Percentiles rank a stretch among this genome's conserved stretches.
Evolutionary conservation across 1,140 invertebrate genomes (phyloP).

Genomic region (Drosophila melanica): DNA sequence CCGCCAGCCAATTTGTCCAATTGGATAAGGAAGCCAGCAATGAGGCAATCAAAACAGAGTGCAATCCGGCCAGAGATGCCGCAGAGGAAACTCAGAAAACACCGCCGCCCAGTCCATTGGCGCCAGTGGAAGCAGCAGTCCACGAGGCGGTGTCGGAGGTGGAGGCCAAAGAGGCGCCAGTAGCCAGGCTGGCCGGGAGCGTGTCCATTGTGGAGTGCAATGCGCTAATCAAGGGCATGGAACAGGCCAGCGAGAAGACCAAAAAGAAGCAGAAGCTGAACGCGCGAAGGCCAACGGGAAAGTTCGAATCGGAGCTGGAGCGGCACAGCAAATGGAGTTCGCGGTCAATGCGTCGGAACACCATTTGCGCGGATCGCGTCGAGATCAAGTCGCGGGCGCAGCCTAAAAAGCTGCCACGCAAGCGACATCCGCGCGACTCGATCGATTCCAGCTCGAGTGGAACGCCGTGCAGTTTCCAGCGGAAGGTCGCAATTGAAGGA

Average conservation of each 20-base stretch:
- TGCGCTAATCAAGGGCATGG: conserved; percentile 58
- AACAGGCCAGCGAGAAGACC: conserved; percentile 38
- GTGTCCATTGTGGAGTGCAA: conserved; percentile 46
- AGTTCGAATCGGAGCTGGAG: background rate
- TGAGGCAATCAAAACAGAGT: no score
- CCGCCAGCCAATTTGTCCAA: no score
- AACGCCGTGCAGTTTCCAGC: conserved; percentile 6
- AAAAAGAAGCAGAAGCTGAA: conserved; percentile 44
- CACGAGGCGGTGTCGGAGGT: no score
- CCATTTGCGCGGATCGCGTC: conserved; percentile 21
- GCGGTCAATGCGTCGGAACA: conserved; percentile 23
- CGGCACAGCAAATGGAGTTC: background rate
- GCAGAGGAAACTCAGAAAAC: no score
- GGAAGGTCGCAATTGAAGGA: conserved; percentile 12
- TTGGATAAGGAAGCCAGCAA: no score
- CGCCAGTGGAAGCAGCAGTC: background rate
- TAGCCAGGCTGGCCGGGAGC: no score
- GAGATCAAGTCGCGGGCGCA: conserved; percentile 5
- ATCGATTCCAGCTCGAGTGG: conserved; percentile 50
- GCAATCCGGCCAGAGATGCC: no score
- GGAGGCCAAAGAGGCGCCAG: conserved; percentile 1
- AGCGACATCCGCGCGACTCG: conserved; percentile 27
- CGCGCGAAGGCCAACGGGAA: conserved; percentile 5
- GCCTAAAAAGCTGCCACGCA: background rate
- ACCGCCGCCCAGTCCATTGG: background rate